Evolutionary conservation across 2,888 invertebrate genomes (phyloP).

Genomic region (Stenolophus ochropezus): DNA sequence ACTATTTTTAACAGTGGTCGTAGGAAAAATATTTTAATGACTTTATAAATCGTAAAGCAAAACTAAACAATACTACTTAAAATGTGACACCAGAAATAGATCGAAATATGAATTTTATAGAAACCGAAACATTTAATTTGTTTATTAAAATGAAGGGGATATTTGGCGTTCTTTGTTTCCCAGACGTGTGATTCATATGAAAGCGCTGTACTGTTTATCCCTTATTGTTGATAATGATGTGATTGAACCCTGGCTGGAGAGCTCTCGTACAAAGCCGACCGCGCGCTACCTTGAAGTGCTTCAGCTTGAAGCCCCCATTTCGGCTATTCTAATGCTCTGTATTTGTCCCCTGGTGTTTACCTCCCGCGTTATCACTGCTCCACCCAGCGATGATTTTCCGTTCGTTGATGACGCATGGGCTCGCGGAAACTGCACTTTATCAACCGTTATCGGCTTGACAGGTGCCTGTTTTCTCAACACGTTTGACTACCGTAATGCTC

Average conservation of each 20-base stretch:
- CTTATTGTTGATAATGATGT: background rate
- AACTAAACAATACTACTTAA: no score
- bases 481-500: conserved; percentile 5
- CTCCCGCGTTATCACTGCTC: background rate
- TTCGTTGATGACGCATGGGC: conserved; percentile 16
- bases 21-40: no score
- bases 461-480: conserved; percentile 25
- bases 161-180: background rate
- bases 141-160: background rate
- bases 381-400: conserved; percentile 25
- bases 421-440: conserved; percentile 20
- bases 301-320: conserved; percentile 33
- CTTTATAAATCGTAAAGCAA: no score
- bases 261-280: background rate
- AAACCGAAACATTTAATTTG: no score
- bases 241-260: background rate
- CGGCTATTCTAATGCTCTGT: conserved; percentile 41
- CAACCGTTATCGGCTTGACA: conserved; percentile 21
- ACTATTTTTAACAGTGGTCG: no score
- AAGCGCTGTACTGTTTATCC: background rate
- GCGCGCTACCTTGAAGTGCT: conserved; percentile 29
- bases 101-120: no score
- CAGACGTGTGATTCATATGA: background rate
- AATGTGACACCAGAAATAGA: no score
- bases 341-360: conserved; percentile 30